Conservation (phyloP, 2,797 vertebrate species). For the Thripadectes ignobilis region DNA sequence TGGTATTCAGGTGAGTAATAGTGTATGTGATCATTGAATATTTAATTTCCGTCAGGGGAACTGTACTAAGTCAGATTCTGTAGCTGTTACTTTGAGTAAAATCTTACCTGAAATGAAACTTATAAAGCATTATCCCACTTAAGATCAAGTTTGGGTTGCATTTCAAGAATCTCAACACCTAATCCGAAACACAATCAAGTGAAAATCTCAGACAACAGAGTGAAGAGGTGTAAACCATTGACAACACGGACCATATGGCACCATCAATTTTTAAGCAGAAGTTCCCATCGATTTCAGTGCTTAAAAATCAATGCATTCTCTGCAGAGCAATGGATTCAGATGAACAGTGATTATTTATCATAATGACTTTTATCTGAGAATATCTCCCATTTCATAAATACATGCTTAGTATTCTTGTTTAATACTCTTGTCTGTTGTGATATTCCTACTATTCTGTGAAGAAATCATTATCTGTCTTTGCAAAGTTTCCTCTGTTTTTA, state of each 20-base stretch:
- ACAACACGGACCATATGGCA: neutral
- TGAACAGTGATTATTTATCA: constrained; percentile 13
- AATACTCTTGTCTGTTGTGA: neutral
- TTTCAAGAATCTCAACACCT: neutral
- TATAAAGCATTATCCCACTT: neutral
- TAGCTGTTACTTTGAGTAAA: neutral
- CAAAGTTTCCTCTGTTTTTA: neutral
- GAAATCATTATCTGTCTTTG: neutral
- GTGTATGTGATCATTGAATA: neutral
- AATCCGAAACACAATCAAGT: neutral
- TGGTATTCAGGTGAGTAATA: neutral
- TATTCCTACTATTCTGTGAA: neutral
- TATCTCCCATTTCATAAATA: constrained; percentile 9
- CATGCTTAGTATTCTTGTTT: neutral
- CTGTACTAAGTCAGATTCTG: neutral
- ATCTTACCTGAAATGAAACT: neutral
- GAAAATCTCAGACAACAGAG: neutral
- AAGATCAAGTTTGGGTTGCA: neutral
- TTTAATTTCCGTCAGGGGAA: constrained; percentile 10
- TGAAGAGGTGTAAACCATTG: constrained; percentile 4
- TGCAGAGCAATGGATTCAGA: constrained; percentile 7
- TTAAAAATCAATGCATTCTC: constrained; percentile 39
- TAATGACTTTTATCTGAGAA: constrained; percentile 5
- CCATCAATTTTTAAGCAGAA: neutral
- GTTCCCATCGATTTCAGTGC: constrained; percentile 2